phyloP scores from a whole-genome alignment of 2,113 vertebrate genomes.

The Synchiropus splendidus region DNA sequence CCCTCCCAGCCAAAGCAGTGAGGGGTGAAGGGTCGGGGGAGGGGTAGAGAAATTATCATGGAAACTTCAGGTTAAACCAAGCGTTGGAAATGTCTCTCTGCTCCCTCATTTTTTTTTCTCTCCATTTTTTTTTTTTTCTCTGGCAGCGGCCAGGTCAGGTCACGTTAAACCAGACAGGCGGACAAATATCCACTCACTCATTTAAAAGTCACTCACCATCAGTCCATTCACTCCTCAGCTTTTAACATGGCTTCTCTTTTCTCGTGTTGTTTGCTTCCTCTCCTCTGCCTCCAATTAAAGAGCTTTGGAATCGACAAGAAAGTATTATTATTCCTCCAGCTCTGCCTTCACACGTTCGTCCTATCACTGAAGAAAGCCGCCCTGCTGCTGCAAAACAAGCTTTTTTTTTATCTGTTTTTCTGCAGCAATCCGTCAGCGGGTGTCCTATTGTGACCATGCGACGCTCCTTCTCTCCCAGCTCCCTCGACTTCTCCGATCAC shows the following conservation, averaged over 20 bases:
- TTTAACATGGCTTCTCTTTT: conserved; percentile 1
- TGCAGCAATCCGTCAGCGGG: conserved; percentile 13
- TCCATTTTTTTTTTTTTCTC: conserved; percentile 11
- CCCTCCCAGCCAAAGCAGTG: conserved; percentile 64
- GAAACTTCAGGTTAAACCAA: conserved; percentile 69
- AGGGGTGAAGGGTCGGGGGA: conserved; percentile 30
- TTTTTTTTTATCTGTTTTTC: conserved; percentile 20
- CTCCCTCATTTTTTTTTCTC: conserved; percentile 19
- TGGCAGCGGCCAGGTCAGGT: conserved; percentile 14
- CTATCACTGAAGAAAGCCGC: conserved; percentile 44
- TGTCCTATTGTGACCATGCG: conserved; percentile 34
- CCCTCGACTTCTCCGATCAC: conserved; percentile 12
- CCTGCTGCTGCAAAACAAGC: conserved; percentile 40
- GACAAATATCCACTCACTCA: conserved; percentile 15
- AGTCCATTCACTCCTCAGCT: conserved; percentile 1
- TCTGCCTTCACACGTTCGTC: conserved; percentile 20
- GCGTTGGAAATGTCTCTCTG: conserved; percentile 54
- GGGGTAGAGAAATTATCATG: conserved; percentile 54
- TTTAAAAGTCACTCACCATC: conserved; percentile 10
- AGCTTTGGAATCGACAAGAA: conserved; percentile 2
- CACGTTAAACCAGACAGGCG: conserved; percentile 8
- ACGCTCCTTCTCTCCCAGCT: conserved; percentile 16
- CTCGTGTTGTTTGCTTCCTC: background rate
- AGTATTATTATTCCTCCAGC: background rate
- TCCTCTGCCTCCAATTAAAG: conserved; percentile 17